A percentile compares a stretch with the other conserved stretches of the same genome.
Conservation (phyloP, 2,113 vertebrate genomes). For the Cepphus grylle region DNA sequence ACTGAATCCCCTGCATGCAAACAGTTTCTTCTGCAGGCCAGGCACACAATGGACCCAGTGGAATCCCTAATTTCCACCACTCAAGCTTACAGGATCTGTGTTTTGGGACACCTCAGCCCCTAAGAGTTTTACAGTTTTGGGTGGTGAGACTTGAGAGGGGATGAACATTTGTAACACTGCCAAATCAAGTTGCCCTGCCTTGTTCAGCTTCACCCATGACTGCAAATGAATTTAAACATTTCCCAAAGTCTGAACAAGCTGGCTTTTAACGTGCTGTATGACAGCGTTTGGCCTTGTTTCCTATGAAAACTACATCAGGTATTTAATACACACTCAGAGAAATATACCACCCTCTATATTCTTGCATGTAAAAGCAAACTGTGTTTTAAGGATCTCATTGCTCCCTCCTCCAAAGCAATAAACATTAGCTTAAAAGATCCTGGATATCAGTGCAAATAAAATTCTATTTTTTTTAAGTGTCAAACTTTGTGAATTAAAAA, state of each 20-base stretch:
- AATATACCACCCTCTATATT: neutral
- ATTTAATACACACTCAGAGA: neutral
- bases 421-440: neutral
- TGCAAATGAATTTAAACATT: neutral
- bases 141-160: neutral
- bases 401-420: neutral
- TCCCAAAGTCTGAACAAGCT: neutral
- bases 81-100: neutral
- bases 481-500: neutral
- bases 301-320: neutral
- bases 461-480: neutral
- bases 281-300: neutral
- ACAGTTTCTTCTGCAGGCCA: neutral
- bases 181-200: neutral
- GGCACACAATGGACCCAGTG: neutral
- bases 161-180: neutral
- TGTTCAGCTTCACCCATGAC: neutral
- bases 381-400: neutral
- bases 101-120: neutral
- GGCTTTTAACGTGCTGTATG: neutral
- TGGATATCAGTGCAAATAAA: neutral
- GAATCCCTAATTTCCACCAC: neutral
- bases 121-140: neutral
- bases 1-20: neutral
- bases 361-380: neutral